These are phyloP conservation scores for Diarsia mendica DNA, from an alignment of 2,888 invertebrate genomes.

Conservation along the genomic window DNA sequence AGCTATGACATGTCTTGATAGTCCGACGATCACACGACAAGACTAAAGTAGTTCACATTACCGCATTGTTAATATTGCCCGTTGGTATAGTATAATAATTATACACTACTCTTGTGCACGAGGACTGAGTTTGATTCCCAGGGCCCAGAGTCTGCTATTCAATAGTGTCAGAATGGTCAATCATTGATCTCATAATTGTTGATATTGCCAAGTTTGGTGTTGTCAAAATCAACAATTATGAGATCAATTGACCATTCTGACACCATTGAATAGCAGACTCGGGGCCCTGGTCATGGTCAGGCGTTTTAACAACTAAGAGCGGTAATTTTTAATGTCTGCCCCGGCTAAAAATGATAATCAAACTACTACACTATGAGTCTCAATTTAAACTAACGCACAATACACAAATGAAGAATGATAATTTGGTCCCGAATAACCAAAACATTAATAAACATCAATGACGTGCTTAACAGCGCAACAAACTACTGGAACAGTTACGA, in stretches of 20 bases:
- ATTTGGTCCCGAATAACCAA: neutral
- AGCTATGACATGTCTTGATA: too few relatives aligned
- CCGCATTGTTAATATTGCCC: neutral
- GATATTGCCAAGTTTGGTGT: too few relatives aligned
- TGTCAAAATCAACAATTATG: too few relatives aligned
- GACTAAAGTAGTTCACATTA: neutral
- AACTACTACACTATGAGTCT: neutral
- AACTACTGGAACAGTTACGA: slow-evolving; percentile 43
- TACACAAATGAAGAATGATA: neutral
- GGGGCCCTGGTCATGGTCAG: too few relatives aligned
- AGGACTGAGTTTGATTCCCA: too few relatives aligned
- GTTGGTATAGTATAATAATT: too few relatives aligned
- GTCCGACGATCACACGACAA: too few relatives aligned
- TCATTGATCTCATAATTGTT: too few relatives aligned
- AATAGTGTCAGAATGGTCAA: too few relatives aligned
- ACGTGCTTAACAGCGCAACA: slow-evolving; percentile 35
- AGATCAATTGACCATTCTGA: too few relatives aligned
- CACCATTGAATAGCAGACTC: too few relatives aligned
- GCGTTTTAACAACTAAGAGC: neutral
- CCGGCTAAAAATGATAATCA: neutral
- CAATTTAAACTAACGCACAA: neutral
- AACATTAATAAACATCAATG: slow-evolving; percentile 27
- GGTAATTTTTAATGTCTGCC: neutral
- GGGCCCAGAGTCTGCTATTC: too few relatives aligned
- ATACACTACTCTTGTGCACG: neutral